Base-by-base conservation (phyloP, 2,888 invertebrate species). In the Odiellus spinosus region DNA sequence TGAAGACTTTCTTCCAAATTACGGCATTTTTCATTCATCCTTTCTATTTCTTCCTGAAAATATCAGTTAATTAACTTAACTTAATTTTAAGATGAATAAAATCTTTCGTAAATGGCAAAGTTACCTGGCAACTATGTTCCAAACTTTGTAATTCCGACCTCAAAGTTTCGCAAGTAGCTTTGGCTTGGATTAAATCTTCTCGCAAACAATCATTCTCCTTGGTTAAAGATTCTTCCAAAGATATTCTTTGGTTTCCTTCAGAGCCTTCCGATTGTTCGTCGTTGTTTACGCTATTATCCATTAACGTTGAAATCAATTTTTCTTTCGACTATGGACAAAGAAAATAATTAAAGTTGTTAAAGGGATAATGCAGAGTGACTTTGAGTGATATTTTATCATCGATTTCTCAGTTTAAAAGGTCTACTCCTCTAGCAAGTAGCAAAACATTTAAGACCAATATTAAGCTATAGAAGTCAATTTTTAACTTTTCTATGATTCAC, bases 171-270 rank as follows among this genome's bases (percentile, higher is more conserved):
- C 68, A 59, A 26, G 68, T 60, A 57, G 67, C 59, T 50, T 67
- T 64, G 42, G 61, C 55, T 50, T 73, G 71, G 45, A 73, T 71
- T 50, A 75, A 64, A 59, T 77, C 77, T 47, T 76, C 74, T 47
- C 71, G 67, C 32, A 76, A 62, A 53, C 69, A 61, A 54, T 74
- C 76, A 40, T 73, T 62, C 61, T 77, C 77, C 55, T 71, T 70
- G 51, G 71, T 72, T 1, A 78, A 55, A 43, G 76, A 73, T 55
- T 75, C 73, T 26, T 26, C 26, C 26, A 26, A 36, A 36, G 38
- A 6, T 36, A 14, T 12, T 14, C 38, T 36, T 36, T 36, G 38
- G 8, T 6, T 10, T 8, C 38, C 12, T 8, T 17, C 17, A n/a
- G n/a, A n/a, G 38, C 5, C 6, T 14, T 36, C 18, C 3, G 45